Conservation (phyloP, 1,140 invertebrate species). For the Babylonia areolata region DNA sequence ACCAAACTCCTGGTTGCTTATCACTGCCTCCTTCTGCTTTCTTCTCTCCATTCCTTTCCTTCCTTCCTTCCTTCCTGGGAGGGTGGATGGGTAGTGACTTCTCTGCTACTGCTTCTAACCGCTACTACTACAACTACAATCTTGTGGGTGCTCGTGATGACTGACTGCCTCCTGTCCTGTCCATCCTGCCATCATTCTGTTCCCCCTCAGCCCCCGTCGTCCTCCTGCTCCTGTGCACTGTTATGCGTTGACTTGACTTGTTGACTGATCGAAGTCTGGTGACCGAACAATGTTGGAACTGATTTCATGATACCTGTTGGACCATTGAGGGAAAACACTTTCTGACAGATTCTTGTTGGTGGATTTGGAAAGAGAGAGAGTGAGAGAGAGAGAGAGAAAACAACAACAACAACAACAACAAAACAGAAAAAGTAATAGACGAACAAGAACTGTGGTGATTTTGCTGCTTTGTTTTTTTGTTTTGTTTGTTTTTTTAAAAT, state of each 20-base stretch:
- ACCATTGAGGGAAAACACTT: not conserved
- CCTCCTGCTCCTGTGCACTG: not conserved
- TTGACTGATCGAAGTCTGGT: not conserved
- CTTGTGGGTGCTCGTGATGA: not conserved
- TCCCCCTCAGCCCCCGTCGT: not conserved
- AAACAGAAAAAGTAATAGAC: too few species aligned
- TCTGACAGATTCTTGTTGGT: not conserved
- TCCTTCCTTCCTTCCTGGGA: not conserved
- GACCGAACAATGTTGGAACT: too few species aligned
- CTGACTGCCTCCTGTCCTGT: not conserved
- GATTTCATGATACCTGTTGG: too few species aligned
- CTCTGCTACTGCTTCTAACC: not conserved
- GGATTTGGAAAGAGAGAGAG: too few species aligned
- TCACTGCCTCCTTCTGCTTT: not conserved
- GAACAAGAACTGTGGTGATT: too few species aligned
- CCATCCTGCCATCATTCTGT: not conserved
- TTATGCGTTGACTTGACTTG: not conserved
- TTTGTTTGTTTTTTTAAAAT: too few species aligned
- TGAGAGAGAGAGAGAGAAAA: too few species aligned
- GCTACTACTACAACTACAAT: not conserved
- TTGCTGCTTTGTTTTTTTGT: too few species aligned
- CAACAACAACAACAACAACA: too few species aligned
- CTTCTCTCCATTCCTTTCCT: not conserved
- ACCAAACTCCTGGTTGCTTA: too few species aligned
- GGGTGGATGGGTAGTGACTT: not conserved